phyloP scores from a whole-genome alignment of 2,113 vertebrate genomes.

The Sebastes fasciatus region DNA sequence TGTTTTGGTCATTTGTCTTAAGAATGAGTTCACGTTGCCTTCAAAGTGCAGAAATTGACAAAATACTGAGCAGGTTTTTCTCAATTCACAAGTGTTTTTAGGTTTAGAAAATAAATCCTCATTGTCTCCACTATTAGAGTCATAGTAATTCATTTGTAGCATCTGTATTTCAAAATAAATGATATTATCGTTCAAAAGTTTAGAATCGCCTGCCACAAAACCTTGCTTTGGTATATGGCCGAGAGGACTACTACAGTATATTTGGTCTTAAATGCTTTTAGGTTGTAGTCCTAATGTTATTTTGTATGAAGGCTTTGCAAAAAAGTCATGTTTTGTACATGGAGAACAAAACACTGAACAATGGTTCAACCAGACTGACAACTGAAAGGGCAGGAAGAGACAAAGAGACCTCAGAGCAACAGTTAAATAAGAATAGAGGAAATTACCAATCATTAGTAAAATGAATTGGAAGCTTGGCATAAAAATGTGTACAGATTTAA shows the following conservation, averaged over 20 bases:
- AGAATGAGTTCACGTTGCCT: background rate
- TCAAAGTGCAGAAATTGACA: background rate
- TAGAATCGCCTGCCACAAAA: background rate
- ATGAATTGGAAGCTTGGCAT: no score
- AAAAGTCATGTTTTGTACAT: no score
- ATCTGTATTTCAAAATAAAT: background rate
- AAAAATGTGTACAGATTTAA: no score
- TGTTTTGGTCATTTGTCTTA: background rate
- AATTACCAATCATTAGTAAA: no score
- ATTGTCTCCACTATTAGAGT: background rate
- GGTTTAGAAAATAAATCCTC: background rate
- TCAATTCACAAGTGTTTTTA: background rate
- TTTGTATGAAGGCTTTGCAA: background rate
- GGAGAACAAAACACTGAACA: background rate
- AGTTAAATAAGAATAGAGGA: no score
- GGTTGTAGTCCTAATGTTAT: no score
- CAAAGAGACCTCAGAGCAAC: no score
- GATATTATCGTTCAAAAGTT: background rate
- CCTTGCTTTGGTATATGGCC: background rate
- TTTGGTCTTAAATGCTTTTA: no score
- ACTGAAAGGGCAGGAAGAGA: background rate
- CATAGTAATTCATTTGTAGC: no score
- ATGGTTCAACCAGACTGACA: background rate
- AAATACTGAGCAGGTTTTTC: background rate
- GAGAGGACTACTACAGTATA: background rate